A percentile compares a stretch with the other conserved stretches of the same genome.
These are phyloP conservation scores for Atrichornis clamosus DNA, from an alignment of 2,113 vertebrate species.

Conservation along the genomic window DNA sequence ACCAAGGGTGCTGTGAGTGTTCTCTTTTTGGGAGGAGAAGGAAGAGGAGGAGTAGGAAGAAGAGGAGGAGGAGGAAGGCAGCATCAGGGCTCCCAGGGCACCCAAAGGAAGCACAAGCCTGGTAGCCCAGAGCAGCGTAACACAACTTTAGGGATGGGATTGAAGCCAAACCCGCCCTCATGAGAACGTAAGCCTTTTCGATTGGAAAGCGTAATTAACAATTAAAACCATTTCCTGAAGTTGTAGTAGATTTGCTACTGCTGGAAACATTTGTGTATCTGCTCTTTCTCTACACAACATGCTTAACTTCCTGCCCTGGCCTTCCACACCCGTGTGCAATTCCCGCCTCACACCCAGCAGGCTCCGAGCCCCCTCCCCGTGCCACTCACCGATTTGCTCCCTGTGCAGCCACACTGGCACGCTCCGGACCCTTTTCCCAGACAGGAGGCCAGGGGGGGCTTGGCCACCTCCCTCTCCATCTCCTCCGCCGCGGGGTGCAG, in stretches of 20 bases:
- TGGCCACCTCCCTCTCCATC: background rate
- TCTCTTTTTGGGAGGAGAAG: background rate
- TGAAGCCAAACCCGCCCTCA: background rate
- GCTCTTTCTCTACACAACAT: fast-evolving
- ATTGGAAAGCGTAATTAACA: fast-evolving
- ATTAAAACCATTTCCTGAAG: background rate
- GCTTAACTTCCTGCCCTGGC: fast-evolving
- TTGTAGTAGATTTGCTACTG: background rate
- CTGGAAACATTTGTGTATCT: fast-evolving
- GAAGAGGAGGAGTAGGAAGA: background rate
- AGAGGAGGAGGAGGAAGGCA: background rate
- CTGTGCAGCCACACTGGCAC: fast-evolving
- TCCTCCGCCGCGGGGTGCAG: background rate
- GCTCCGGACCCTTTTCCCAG: fast-evolving
- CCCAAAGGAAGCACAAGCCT: background rate
- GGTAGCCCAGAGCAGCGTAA: background rate
- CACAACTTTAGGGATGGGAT: background rate
- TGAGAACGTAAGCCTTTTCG: background rate
- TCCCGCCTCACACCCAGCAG: fast-evolving
- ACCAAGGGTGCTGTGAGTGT: background rate
- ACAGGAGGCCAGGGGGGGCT: fast-evolving
- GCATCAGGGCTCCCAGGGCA: background rate
- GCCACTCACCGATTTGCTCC: background rate
- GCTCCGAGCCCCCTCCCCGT: background rate
- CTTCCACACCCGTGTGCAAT: fast-evolving